Percentiles rank a stretch among this genome's conserved stretches.
Conservation (phyloP, 2,888 invertebrate species). For the Geotrupes spiniger region DNA sequence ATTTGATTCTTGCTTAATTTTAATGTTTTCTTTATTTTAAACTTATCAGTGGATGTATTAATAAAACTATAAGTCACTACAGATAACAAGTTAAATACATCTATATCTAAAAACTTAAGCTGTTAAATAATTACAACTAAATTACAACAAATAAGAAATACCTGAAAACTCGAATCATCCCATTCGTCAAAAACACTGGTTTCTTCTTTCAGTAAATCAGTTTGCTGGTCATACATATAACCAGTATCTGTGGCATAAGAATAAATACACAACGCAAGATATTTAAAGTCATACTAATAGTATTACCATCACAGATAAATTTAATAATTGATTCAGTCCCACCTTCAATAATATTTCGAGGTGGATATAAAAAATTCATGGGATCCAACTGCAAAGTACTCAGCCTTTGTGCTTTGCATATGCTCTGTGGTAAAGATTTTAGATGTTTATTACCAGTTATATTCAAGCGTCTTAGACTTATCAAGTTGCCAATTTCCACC, state of each 20-base stretch:
- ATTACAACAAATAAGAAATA: not conserved
- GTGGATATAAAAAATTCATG: slow-evolving; percentile 64
- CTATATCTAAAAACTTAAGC: no score
- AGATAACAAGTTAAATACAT: no score
- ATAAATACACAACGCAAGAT: not conserved
- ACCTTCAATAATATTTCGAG: slow-evolving; percentile 56
- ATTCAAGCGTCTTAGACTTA: slow-evolving; percentile 59
- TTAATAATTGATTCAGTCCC: slow-evolving; percentile 66
- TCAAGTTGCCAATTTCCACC: slow-evolving; percentile 61
- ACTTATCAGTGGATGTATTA: no score
- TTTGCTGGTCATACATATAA: slow-evolving; percentile 9
- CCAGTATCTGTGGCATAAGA: slow-evolving; percentile 10
- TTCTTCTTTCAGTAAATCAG: no score
- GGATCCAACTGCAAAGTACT: slow-evolving; percentile 61
- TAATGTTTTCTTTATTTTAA: no score
- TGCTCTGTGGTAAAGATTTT: slow-evolving; percentile 60
- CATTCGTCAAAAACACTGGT: not conserved
- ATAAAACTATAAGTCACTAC: no score
- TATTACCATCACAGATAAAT: slow-evolving; percentile 58
- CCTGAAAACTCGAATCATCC: slow-evolving; percentile 21
- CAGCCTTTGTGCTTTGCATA: slow-evolving; percentile 65
- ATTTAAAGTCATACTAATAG: not conserved
- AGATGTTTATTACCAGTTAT: slow-evolving; percentile 60
- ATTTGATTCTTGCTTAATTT: no score
- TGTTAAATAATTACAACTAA: no score